Evolutionary conservation across 2,113 vertebrate genomes (phyloP).

Genomic region (Otis tarda): DNA sequence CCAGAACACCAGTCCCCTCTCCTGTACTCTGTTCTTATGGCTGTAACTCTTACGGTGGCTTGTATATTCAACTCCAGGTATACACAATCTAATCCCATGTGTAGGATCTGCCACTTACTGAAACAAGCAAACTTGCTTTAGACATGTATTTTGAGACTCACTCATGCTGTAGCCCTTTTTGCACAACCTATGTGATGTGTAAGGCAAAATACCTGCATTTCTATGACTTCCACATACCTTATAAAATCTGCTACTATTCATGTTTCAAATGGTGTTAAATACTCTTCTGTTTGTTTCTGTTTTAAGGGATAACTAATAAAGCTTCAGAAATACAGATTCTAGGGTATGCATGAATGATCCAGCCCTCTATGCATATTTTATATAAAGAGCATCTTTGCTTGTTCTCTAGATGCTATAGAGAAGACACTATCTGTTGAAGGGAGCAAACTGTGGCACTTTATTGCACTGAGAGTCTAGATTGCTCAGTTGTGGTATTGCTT

Average conservation of each 20-base stretch:
- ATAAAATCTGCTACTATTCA: not conserved
- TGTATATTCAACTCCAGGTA: not conserved
- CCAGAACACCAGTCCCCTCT: not conserved
- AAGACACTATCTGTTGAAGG: not conserved
- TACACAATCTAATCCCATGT: not conserved
- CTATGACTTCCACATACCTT: not conserved
- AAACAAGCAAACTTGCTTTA: not conserved
- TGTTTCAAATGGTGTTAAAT: not conserved
- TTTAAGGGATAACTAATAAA: not conserved
- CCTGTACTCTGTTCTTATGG: not conserved
- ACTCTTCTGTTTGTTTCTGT: not conserved
- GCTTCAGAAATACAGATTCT: not conserved
- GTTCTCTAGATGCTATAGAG: not conserved
- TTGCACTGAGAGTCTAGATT: not conserved
- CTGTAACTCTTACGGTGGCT: not conserved
- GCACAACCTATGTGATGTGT: accelerated
- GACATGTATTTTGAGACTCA: not conserved
- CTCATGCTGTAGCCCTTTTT: not conserved
- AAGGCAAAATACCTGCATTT: not conserved
- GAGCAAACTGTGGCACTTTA: not conserved
- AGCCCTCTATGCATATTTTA: not conserved
- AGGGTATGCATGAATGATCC: not conserved
- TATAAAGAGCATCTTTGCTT: not conserved
- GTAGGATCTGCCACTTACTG: not conserved
- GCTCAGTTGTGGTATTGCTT: not conserved